A percentile compares a stretch with the other conserved stretches of the same genome.
These are phyloP conservation scores for Stigmatopora nigra DNA, from an alignment of 2,113 vertebrate species.

Conservation along the genomic window DNA sequence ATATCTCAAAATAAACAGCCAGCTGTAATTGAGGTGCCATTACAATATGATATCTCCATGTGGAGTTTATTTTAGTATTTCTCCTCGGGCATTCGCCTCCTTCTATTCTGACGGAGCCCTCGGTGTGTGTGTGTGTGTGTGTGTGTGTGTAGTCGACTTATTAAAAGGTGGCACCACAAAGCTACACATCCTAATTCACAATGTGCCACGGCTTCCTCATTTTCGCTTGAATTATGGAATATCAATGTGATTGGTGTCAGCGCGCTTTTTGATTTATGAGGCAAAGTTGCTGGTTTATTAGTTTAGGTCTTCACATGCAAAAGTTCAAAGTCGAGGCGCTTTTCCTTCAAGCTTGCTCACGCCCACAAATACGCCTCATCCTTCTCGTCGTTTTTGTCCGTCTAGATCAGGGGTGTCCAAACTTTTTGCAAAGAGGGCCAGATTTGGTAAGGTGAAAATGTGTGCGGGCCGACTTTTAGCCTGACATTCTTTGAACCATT, in stretches of 20 bases:
- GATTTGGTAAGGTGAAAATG: too few relatives aligned
- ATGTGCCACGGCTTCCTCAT: conserved; percentile 1
- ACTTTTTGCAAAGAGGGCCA: too few relatives aligned
- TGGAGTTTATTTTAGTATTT: background rate
- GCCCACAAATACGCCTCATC: background rate
- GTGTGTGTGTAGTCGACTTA: background rate
- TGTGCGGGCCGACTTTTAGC: too few relatives aligned
- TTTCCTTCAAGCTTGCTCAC: background rate
- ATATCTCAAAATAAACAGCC: too few relatives aligned
- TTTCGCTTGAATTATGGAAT: background rate
- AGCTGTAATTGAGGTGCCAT: too few relatives aligned
- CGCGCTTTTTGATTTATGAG: background rate
- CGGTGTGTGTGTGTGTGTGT: background rate
- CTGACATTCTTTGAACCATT: too few relatives aligned
- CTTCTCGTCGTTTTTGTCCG: background rate
- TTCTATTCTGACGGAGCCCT: background rate
- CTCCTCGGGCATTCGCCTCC: conserved; percentile 4
- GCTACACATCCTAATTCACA: background rate
- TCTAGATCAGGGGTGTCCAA: too few relatives aligned
- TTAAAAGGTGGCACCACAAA: conserved; percentile 1
- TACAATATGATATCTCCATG: background rate
- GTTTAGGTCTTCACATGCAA: background rate
- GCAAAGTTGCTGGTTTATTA: conserved; percentile 17
- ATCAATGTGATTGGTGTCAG: background rate
- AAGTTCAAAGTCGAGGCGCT: background rate